Conservation (phyloP, 2,797 vertebrate genomes). For the Spondyliosoma cantharus region DNA sequence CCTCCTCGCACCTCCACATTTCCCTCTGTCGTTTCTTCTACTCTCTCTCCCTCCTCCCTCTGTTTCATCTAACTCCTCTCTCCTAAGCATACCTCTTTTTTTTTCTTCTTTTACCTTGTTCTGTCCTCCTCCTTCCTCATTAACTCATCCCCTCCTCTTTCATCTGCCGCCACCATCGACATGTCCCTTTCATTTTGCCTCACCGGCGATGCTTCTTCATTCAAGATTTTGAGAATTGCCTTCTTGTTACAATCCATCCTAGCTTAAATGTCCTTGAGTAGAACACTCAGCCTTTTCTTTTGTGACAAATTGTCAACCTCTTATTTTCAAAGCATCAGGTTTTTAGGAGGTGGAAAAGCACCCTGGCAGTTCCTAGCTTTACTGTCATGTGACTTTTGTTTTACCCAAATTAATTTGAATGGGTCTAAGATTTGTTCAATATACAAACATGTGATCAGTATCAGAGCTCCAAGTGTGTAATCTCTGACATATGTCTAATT, state of each 20-base stretch:
- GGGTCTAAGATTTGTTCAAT: not conserved
- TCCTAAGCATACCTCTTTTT: constrained; percentile 21
- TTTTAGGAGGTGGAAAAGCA: not conserved
- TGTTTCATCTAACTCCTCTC: constrained; percentile 36
- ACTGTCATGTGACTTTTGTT: not conserved
- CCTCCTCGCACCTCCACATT: constrained; percentile 53
- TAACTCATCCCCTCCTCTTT: constrained; percentile 29
- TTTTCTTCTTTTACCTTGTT: not conserved
- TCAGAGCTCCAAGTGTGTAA: not conserved
- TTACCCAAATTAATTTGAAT: not conserved
- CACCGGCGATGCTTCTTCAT: constrained; percentile 30
- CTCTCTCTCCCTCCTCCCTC: constrained; percentile 22
- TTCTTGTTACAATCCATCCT: constrained; percentile 34
- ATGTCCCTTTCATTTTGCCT: constrained; percentile 26
- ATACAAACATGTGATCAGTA: not conserved
- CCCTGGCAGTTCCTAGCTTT: too few relatives aligned
- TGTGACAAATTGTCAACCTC: constrained; percentile 25
- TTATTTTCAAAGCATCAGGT: constrained; percentile 26
- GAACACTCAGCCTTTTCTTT: constrained; percentile 27
- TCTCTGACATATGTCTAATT: not conserved
- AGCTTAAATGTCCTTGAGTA: constrained; percentile 42
- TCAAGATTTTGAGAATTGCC: constrained; percentile 16
- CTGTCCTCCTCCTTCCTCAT: constrained; percentile 17
- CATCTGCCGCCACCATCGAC: constrained; percentile 11
- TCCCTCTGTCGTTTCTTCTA: constrained; percentile 44